phyloP scores from a whole-genome alignment of 2,797 vertebrate species.

The Eulemur albifrons region DNA sequence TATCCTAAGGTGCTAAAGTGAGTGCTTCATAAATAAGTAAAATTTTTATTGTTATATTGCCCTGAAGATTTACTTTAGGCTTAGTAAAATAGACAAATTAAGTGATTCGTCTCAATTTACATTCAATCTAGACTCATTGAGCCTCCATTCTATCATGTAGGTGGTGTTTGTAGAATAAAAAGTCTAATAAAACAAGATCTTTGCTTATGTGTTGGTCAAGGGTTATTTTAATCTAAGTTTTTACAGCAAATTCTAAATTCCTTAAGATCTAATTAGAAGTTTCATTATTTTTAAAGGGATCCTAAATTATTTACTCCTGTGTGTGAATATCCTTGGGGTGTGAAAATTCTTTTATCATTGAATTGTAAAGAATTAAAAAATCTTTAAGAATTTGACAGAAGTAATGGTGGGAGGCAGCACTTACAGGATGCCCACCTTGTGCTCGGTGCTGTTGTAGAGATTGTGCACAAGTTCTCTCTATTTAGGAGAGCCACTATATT shows the following conservation, averaged over 20 bases:
- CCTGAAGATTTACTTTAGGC: neutral
- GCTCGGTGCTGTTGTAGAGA: neutral
- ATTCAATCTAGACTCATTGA: neutral
- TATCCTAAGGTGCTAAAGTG: neutral
- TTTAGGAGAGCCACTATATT: neutral
- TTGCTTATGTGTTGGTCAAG: neutral
- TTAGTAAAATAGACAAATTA: neutral
- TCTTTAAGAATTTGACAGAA: neutral
- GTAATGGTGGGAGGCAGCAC: neutral
- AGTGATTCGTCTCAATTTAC: neutral
- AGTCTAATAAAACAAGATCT: neutral
- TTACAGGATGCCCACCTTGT: neutral
- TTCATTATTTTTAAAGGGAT: neutral
- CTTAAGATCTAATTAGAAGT: neutral
- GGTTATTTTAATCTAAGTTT: conserved; percentile 10
- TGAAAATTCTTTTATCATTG: neutral
- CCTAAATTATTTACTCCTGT: neutral
- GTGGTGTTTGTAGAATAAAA: neutral
- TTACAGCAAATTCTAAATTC: neutral
- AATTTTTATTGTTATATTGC: neutral
- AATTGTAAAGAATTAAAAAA: neutral
- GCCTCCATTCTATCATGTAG: neutral
- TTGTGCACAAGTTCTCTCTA: neutral
- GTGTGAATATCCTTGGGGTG: neutral
- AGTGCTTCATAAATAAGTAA: neutral